Evolutionary conservation across 2,888 invertebrate species (phyloP).

Genomic region (Escarpia spicata): DNA sequence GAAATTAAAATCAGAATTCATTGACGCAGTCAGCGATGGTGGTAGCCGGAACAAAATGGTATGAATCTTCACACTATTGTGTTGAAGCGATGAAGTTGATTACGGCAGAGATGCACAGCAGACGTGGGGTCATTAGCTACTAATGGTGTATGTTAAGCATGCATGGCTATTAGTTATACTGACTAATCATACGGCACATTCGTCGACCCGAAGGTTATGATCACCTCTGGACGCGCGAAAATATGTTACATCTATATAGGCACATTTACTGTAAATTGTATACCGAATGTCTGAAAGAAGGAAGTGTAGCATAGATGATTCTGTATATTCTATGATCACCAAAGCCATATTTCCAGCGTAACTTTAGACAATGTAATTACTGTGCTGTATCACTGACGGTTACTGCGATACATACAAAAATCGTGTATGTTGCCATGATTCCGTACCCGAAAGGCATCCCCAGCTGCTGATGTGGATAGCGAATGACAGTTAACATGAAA

Average conservation of each 20-base stretch:
- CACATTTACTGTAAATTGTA: no score
- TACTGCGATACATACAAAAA: neutral
- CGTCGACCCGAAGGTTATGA: no score
- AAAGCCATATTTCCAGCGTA: no score
- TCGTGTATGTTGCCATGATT: neutral
- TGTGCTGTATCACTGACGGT: neutral
- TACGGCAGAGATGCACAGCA: neutral
- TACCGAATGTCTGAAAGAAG: no score
- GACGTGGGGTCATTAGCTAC: neutral
- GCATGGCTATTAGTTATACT: no score
- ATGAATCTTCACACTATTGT: neutral
- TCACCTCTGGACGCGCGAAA: no score
- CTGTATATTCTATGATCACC: no score
- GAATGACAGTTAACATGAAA: constrained; percentile 7
- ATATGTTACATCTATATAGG: no score
- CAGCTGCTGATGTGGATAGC: neutral
- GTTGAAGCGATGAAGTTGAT: neutral
- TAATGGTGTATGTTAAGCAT: neutral
- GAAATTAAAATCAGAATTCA: neutral
- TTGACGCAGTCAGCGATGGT: neutral
- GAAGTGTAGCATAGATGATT: no score
- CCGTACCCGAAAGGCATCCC: neutral
- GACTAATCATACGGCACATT: no score
- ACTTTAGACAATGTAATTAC: no score
- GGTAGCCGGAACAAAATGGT: neutral